Evolutionary conservation across 2,888 invertebrate species (phyloP).

Genomic region (Thecocarcelia acutangulata): DNA sequence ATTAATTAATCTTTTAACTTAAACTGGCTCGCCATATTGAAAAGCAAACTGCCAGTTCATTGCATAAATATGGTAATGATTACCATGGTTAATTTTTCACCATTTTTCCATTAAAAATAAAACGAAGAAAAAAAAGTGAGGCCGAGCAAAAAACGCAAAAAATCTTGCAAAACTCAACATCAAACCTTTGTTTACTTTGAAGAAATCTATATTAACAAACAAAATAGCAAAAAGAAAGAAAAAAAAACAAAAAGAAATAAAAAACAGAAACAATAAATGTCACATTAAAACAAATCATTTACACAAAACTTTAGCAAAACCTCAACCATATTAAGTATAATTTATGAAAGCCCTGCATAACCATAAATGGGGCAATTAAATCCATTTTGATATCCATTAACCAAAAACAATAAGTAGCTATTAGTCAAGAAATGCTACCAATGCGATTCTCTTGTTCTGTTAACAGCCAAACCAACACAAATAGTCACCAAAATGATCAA

Average conservation of each 20-base stretch:
- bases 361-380: slow-evolving; percentile 72
- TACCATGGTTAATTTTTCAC: slow-evolving; percentile 52
- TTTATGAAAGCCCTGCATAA: slow-evolving; percentile 71
- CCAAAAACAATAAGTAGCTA: slow-evolving; percentile 70
- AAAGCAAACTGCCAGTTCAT: slow-evolving; percentile 21
- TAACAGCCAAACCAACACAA: slow-evolving; percentile 2
- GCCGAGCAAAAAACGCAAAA: neutral
- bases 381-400: slow-evolving; percentile 71
- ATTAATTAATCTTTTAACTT: slow-evolving; percentile 57
- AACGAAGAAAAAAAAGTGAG: slow-evolving; percentile 12
- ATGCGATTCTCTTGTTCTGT: slow-evolving; percentile 44
- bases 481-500: slow-evolving; percentile 53
- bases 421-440: slow-evolving; percentile 69
- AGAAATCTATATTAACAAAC: slow-evolving; percentile 7
- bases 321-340: slow-evolving; percentile 70
- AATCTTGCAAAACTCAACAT: slow-evolving; percentile 16
- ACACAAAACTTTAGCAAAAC: slow-evolving; percentile 67
- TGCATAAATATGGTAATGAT: slow-evolving; percentile 56
- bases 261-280: slow-evolving; percentile 63
- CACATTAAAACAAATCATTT: slow-evolving; percentile 69
- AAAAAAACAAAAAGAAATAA: slow-evolving; percentile 28
- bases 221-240: slow-evolving; percentile 9
- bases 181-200: slow-evolving; percentile 45
- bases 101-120: slow-evolving; percentile 45
- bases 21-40: slow-evolving; percentile 11